Evolutionary conservation across 2,113 vertebrate genomes (phyloP).

Genomic region (Tretioscincus oriximinensis): DNA sequence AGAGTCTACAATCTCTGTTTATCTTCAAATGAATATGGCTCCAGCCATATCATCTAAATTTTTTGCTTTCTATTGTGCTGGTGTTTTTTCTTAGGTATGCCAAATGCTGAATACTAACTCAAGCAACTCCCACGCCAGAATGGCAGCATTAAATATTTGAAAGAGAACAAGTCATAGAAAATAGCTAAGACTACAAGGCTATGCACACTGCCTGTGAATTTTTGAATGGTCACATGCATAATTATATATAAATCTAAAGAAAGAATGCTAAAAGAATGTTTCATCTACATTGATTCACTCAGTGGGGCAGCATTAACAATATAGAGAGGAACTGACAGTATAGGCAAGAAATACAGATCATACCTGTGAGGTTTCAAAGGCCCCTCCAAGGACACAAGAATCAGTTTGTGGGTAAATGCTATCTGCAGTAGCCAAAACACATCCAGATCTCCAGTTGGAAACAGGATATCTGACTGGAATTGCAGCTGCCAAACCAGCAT

Average conservation of each 20-base stretch:
- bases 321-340: no score
- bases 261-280: constrained; percentile 19
- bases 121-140: constrained; percentile 37
- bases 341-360: no score
- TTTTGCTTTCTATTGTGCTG: constrained; percentile 26
- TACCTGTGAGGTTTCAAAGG: no score
- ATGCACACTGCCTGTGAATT: neutral
- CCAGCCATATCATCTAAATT: constrained; percentile 21
- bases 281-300: no score
- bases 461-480: no score
- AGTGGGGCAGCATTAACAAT: no score
- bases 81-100: constrained; percentile 20
- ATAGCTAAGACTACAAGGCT: neutral
- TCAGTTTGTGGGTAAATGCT: no score
- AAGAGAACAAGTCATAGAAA: constrained; percentile 6
- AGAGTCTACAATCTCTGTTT: constrained; percentile 38
- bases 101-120: constrained; percentile 27
- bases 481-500: no score
- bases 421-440: no score
- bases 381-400: no score
- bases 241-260: neutral
- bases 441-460: no score
- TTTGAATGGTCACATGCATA: neutral
- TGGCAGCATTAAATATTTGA: constrained; percentile 41
- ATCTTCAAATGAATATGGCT: constrained; percentile 25